A percentile compares a stretch with the other conserved stretches of the same genome.
These are phyloP conservation scores for Drosophila prosaltans DNA, from an alignment of 1,140 invertebrate genomes.

Conservation along the genomic window DNA sequence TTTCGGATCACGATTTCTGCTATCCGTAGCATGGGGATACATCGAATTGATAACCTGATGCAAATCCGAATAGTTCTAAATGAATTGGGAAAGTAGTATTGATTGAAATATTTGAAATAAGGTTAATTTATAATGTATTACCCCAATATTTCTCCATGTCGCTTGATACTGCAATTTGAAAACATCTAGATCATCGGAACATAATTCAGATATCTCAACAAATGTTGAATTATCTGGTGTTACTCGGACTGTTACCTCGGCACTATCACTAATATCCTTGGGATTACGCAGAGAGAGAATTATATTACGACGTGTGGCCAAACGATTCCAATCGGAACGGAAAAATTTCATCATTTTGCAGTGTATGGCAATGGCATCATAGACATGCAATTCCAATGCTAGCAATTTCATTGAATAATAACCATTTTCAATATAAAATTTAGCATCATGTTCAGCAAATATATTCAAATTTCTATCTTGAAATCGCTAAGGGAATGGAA, in stretches of 20 bases:
- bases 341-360: constrained; percentile 58
- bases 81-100: no score
- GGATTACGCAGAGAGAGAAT: constrained; percentile 51
- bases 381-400: constrained; percentile 64
- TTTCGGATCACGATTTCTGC: constrained; percentile 61
- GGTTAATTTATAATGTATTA: constrained; percentile 10
- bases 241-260: constrained; percentile 48
- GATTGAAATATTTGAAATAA: no score
- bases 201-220: constrained; percentile 67
- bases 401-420: constrained; percentile 74
- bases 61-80: constrained; percentile 60
- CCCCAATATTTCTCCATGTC: constrained; percentile 74
- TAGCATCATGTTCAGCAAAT: constrained; percentile 69
- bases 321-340: constrained; percentile 69
- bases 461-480: constrained; percentile 68
- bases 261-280: constrained; percentile 29
- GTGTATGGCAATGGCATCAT: constrained; percentile 64
- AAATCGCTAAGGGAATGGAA: constrained; percentile 40
- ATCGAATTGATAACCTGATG: constrained; percentile 73
- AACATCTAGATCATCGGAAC: constrained; percentile 50
- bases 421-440: constrained; percentile 72
- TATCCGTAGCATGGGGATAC: constrained; percentile 60
- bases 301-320: constrained; percentile 60
- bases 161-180: constrained; percentile 43
- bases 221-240: constrained; percentile 67